A percentile compares a stretch with the other conserved stretches of the same genome.
Conservation (phyloP, 1,140 invertebrate species). For the Phymastichus coffea region DNA sequence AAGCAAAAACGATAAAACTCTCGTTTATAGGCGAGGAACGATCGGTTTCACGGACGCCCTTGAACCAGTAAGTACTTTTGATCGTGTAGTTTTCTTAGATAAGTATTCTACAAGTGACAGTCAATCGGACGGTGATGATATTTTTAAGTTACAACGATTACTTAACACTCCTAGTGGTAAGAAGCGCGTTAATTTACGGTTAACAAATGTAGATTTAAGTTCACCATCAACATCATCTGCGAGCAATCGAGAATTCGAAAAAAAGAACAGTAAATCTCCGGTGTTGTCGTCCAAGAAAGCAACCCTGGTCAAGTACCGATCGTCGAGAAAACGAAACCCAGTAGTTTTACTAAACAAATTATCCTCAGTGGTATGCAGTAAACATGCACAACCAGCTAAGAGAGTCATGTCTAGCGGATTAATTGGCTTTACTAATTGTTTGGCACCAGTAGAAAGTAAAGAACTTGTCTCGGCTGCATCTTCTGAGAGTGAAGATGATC, state of each 20-base stretch:
- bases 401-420: background rate
- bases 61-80: background rate
- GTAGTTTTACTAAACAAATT: too few relatives aligned
- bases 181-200: constrained; percentile 14
- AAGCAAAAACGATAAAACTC: background rate
- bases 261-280: background rate
- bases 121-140: background rate
- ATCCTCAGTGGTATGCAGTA: too few relatives aligned
- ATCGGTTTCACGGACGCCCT: background rate
- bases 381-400: background rate
- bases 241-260: constrained; percentile 2
- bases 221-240: background rate
- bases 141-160: background rate
- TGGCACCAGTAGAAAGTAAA: background rate
- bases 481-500: background rate
- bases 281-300: background rate
- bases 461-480: background rate
- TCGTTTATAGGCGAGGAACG: constrained; percentile 1
- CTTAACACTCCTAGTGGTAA: background rate
- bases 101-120: constrained; percentile 2
- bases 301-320: background rate
- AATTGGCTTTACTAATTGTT: background rate
- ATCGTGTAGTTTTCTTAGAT: background rate
- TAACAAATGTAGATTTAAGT: background rate
- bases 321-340: too few relatives aligned